Base-by-base conservation (phyloP, 1,140 invertebrate species). In the Eupeodes corollae region DNA sequence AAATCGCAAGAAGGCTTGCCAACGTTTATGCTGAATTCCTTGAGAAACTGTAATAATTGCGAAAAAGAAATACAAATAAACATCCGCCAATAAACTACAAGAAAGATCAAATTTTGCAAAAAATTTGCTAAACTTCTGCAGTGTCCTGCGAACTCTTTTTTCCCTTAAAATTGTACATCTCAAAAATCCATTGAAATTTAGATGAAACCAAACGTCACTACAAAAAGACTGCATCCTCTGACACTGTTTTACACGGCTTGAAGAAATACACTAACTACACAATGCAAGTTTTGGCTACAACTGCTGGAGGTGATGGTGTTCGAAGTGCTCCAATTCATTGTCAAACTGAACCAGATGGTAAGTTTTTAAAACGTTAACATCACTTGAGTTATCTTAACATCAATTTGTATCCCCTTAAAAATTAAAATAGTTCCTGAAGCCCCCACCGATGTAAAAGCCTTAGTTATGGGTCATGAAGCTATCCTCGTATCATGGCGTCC, bases 181-280 rank as follows among this genome's bases (percentile, higher is more conserved):
- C 8, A 26, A 3, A 5, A 26, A 26, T 26, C 8, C 3, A 26
- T 26, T 26, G 3, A 5, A 35, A 19, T 62, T 19, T 47, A 88
- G 89, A 94, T 68, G 90, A 94, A 63, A 88, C 86, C 56, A 87
- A 86, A 12, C 90, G 90, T 56, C 88, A 91, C 55, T 87, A 86
- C 2, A 92, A 91, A 68, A 91, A 89, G 52, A 90, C 87, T 40
- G 83, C 90, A 35, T 87, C 88, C 48, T 91, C 85, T 61, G 91
- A 95, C 70, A 92, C 91, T 1, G 91, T 92, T 59, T 75, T 94
- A 6, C 86, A 92, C 61, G 89, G 86, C 42, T 72, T 98, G 19
- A 88, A 91, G 67, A 95, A 95, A 67, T 97, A 85, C 67, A 97
- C 92, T 1, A 97, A 98, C 72, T 98, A 97, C 70, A 94, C 88